Base-by-base conservation (phyloP, 2,888 invertebrate species). In the Sclerodermus sp. region DNA sequence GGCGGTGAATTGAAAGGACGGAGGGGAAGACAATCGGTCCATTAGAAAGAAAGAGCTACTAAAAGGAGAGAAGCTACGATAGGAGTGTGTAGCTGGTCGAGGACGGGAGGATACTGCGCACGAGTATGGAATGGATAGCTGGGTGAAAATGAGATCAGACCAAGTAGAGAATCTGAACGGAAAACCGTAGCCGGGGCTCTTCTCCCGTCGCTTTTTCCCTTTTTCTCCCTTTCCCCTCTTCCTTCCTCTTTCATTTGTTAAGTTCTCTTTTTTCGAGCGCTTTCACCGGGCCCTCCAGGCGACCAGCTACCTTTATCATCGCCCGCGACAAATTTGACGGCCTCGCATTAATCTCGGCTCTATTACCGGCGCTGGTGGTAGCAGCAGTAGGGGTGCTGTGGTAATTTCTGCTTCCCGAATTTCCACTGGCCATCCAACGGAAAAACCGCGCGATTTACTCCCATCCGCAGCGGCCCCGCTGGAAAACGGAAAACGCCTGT, bases 281-380 rank as follows among this genome's bases (percentile, higher is more conserved):
- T 49, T 47, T 50, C 18, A 38, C 16, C 38, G 17, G 42, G 16
- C 29, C 37, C 13, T 23, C 45, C 50, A 42, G 46, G 50, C 48
- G 45, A 47, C 34, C 47, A 50, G 55, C 49, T 55, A 65, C 61
- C 67, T 64, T 62, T 64, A 58, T 68, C 64, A 62, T 58, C 49
- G 55, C 45, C 53, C 53, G 49, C 59, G 67, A 66, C 66, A 67
- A 66, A 67, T 70, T 71, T 67, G 66, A 68, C 60, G 60, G 53
- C 55, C 47, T 48, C 53, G 59, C 62, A 68, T 69, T 69, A 67
- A 64, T 67, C 65, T 62, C 54, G 50, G 52, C 60, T 66, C 62
- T 55, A 68, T 69, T 67, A 64, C 58, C 57, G 52, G 53, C 46
- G 46, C 39, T 47, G 34, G 42, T 47, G 13, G 42, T 34, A 8